Evolutionary conservation across 2,113 vertebrate species (phyloP).

Genomic region (Corythornis cristatus): DNA sequence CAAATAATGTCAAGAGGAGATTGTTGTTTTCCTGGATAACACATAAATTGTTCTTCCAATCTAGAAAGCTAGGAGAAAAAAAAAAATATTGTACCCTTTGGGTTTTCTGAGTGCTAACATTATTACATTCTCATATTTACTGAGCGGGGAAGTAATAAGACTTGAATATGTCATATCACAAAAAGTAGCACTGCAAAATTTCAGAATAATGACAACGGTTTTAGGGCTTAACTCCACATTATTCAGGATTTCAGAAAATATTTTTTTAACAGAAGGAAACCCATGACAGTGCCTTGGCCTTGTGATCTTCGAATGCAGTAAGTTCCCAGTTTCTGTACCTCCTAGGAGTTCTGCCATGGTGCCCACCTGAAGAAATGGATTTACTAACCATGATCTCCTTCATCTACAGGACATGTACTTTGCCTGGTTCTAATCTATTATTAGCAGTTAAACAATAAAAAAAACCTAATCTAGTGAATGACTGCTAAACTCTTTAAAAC

Average conservation of each 20-base stretch:
- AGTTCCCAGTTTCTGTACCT: not conserved
- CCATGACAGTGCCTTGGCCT: not conserved
- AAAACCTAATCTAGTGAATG: not conserved
- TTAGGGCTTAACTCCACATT: not conserved
- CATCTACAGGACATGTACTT: not conserved
- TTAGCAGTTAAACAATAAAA: not conserved
- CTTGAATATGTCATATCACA: not conserved
- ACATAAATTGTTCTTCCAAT: conserved; percentile 11
- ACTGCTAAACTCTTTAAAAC: not conserved
- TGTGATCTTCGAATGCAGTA: not conserved
- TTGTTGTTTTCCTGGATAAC: not conserved
- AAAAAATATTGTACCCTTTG: not conserved
- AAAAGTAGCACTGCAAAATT: not conserved
- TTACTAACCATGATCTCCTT: fast-evolving
- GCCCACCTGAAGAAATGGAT: not conserved
- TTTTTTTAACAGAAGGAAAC: not conserved
- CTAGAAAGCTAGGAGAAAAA: conserved; percentile 12
- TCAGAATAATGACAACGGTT: not conserved
- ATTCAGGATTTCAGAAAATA: not conserved
- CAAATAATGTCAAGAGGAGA: not conserved
- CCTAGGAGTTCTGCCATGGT: not conserved
- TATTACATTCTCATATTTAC: not conserved
- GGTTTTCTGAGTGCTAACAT: not conserved
- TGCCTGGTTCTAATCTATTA: not conserved
- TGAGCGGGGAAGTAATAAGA: not conserved